Percentiles rank a stretch among this genome's conserved stretches.
Conservation (phyloP, 2,888 invertebrate genomes). For the Colletes collaris region DNA sequence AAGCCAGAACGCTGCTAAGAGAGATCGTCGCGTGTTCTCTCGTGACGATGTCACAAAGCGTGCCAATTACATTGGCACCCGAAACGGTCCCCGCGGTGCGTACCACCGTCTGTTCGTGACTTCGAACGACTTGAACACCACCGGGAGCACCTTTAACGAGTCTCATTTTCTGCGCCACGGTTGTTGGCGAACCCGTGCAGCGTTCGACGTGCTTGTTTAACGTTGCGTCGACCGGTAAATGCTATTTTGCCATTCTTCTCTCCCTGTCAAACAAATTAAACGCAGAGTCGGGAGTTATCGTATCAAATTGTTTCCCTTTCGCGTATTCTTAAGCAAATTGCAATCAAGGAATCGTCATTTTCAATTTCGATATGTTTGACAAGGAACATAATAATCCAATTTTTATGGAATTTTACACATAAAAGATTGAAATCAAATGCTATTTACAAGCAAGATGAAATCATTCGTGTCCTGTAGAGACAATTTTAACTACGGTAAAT, state of each 20-base stretch:
- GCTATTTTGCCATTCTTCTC: background rate
- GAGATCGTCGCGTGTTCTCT: conserved; percentile 34
- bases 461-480: too few species aligned
- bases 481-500: too few species aligned
- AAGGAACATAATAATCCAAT: too few species aligned
- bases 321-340: too few species aligned
- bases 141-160: conserved; percentile 40
- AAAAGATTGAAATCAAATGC: too few species aligned
- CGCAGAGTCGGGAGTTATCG: too few species aligned
- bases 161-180: conserved; percentile 17
- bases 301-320: too few species aligned
- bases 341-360: too few species aligned
- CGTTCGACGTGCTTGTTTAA: background rate
- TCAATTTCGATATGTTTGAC: too few species aligned
- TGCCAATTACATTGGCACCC: conserved; percentile 55
- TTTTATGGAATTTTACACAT: too few species aligned
- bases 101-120: conserved; percentile 37
- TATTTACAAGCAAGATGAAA: too few species aligned
- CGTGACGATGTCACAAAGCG: conserved; percentile 52
- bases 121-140: conserved; percentile 35
- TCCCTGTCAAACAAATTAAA: too few species aligned
- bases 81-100: conserved; percentile 39
- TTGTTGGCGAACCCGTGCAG: background rate
- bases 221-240: background rate
- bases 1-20: conserved; percentile 36